A percentile compares a stretch with the other conserved stretches of the same genome.
These are phyloP conservation scores for Tenthredo amoena DNA, from an alignment of 2,888 invertebrate genomes.

Conservation along the genomic window DNA sequence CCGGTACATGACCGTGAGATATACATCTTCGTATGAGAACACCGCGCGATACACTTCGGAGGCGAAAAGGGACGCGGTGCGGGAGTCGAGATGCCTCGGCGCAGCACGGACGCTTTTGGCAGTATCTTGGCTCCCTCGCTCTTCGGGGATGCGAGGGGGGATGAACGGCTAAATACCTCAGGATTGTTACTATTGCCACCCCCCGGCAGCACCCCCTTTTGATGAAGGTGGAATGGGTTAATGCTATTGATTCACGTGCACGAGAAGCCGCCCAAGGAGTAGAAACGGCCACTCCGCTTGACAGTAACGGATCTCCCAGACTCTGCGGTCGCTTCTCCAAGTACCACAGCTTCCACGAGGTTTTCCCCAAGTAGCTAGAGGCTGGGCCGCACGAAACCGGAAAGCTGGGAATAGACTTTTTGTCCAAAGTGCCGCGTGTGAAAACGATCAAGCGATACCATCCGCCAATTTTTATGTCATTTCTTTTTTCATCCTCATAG, in stretches of 20 bases:
- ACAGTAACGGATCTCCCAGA: constrained; percentile 75
- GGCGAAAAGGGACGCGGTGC: constrained; percentile 63
- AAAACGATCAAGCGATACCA: neutral
- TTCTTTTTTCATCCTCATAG: no score
- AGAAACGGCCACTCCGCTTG: constrained; percentile 69
- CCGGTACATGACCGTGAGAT: constrained; percentile 44
- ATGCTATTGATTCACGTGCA: constrained; percentile 78
- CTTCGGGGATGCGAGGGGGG: constrained; percentile 58
- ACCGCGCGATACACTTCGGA: constrained; percentile 54
- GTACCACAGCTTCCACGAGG: constrained; percentile 5
- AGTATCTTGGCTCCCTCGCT: constrained; percentile 75
- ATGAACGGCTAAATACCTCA: constrained; percentile 75
- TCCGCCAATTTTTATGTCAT: neutral
- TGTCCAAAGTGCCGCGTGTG: neutral
- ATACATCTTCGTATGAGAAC: constrained; percentile 53
- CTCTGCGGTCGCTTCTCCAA: constrained; percentile 40
- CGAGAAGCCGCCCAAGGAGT: constrained; percentile 65
- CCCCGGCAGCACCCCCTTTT: constrained; percentile 67
- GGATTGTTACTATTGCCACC: constrained; percentile 78
- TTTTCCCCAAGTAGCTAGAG: constrained; percentile 16
- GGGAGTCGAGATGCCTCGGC: constrained; percentile 63
- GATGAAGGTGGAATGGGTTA: constrained; percentile 77
- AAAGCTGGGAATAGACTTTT: constrained; percentile 1
- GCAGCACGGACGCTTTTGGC: constrained; percentile 75
- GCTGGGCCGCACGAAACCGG: neutral